Evolutionary conservation across 2,113 vertebrate genomes (phyloP).

Genomic region (Actenoides hombroni): DNA sequence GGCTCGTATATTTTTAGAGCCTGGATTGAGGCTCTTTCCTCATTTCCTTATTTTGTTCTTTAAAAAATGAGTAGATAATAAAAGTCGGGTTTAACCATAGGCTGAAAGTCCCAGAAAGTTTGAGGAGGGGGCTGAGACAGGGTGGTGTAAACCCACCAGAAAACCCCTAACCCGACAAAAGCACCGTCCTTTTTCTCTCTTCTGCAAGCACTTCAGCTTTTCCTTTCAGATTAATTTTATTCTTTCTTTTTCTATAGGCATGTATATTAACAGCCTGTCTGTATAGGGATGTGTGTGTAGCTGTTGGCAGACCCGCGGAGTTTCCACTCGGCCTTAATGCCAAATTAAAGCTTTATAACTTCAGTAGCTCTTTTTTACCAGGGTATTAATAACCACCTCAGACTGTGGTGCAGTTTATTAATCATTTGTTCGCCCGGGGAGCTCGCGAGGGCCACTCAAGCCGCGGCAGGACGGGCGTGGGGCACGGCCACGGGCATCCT

Average conservation of each 20-base stretch:
- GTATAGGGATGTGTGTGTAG: conserved; percentile 49
- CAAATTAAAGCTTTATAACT: conserved; percentile 74
- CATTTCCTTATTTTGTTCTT: background rate
- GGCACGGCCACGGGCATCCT: background rate
- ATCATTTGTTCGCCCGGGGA: conserved; percentile 24
- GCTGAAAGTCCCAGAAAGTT: background rate
- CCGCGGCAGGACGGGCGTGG: background rate
- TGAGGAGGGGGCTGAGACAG: background rate
- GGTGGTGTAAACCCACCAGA: background rate
- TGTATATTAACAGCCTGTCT: conserved; percentile 44
- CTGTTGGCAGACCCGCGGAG: conserved; percentile 41
- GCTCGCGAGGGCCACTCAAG: background rate
- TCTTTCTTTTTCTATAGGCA: conserved; percentile 25
- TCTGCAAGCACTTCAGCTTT: background rate
- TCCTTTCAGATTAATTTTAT: conserved; percentile 40
- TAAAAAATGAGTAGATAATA: background rate
- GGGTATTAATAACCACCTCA: conserved; percentile 70
- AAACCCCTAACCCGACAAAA: background rate
- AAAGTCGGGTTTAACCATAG: background rate
- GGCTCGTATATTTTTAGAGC: background rate
- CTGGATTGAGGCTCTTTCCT: background rate
- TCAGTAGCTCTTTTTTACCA: conserved; percentile 67
- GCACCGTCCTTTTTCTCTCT: background rate
- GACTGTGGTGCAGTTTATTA: conserved; percentile 63
- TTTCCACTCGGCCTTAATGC: conserved; percentile 67